phyloP scores from a whole-genome alignment of 35 echinoderm and acorn worm species.

The Acanthaster planci region DNA sequence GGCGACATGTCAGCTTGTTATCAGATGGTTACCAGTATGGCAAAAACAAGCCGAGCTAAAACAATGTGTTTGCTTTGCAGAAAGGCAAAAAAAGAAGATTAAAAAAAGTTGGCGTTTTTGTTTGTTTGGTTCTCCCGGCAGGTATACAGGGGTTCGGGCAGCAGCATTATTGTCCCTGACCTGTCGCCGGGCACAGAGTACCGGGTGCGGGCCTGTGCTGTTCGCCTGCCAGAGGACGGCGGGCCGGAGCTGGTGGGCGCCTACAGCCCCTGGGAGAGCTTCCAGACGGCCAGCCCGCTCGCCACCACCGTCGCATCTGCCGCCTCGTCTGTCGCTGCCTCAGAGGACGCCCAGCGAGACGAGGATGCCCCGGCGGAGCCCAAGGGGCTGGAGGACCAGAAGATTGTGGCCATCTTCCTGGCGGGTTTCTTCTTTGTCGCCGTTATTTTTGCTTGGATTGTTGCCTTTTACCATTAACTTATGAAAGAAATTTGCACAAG shows the following conservation, averaged over 20 bases:
- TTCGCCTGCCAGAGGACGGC: constrained; percentile 69
- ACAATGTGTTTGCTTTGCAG: no score
- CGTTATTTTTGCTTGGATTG: constrained; percentile 76
- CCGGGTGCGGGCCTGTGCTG: constrained; percentile 81
- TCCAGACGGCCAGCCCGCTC: constrained; percentile 42
- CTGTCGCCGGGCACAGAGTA: constrained; percentile 85
- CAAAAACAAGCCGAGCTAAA: no score
- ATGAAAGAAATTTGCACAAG: no score
- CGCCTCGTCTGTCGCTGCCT: constrained; percentile 1
- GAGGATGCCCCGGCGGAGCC: constrained; percentile 36
- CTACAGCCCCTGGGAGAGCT: constrained; percentile 76
- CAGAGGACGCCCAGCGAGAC: constrained; percentile 21
- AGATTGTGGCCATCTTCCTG: constrained; percentile 77
- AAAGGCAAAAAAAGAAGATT: no score
- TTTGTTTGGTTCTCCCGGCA: constrained; percentile 15
- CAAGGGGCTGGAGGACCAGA: constrained; percentile 75
- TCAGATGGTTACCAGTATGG: no score
- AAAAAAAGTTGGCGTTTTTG: neutral
- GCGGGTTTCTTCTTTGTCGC: constrained; percentile 64
- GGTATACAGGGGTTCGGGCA: constrained; percentile 86
- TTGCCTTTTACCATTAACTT: constrained; percentile 52
- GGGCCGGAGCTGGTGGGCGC: constrained; percentile 73
- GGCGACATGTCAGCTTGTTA: no score
- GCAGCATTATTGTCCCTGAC: constrained; percentile 36
- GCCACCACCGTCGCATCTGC: neutral